Evolutionary conservation across 2,888 invertebrate genomes (phyloP).

Genomic region (Hydrotaea cyrtoneurina): DNA sequence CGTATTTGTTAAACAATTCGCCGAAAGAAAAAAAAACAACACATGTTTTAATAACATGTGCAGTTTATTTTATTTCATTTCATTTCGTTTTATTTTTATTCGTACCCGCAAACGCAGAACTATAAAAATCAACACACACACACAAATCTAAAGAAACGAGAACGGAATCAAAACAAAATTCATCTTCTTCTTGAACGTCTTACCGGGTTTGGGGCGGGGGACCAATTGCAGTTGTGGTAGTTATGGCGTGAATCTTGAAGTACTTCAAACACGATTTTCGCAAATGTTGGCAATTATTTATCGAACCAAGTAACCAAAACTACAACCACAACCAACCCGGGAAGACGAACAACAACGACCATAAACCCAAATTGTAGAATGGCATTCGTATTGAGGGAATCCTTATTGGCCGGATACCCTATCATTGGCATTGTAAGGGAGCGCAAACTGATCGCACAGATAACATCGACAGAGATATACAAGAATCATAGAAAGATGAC

Average conservation of each 20-base stretch:
- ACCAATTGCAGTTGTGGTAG: background rate
- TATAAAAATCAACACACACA: background rate
- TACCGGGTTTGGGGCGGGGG: background rate
- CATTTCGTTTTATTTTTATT: background rate
- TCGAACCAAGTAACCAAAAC: slow-evolving; percentile 60
- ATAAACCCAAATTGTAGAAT: slow-evolving; percentile 11
- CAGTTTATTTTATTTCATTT: slow-evolving; percentile 36
- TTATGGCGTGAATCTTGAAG: slow-evolving; percentile 41
- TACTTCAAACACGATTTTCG: slow-evolving; percentile 78
- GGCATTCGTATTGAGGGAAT: slow-evolving; percentile 58
- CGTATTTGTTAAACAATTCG: slow-evolving; percentile 66
- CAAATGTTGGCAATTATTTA: slow-evolving; percentile 80
- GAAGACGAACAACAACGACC: slow-evolving; percentile 2
- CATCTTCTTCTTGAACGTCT: slow-evolving; percentile 24
- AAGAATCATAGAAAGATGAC: too few relatives aligned
- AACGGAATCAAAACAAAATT: slow-evolving; percentile 42
- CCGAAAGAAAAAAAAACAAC: slow-evolving; percentile 44
- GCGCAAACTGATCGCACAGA: too few relatives aligned
- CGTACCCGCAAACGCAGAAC: background rate
- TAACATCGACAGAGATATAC: too few relatives aligned
- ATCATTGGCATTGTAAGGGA: background rate
- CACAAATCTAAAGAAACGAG: background rate
- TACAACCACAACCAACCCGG: slow-evolving; percentile 40
- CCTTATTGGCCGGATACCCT: slow-evolving; percentile 49
- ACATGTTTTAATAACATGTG: slow-evolving; percentile 63